Evolutionary conservation across 2,797 vertebrate species (phyloP).

Genomic region (Sebastes cheni): DNA sequence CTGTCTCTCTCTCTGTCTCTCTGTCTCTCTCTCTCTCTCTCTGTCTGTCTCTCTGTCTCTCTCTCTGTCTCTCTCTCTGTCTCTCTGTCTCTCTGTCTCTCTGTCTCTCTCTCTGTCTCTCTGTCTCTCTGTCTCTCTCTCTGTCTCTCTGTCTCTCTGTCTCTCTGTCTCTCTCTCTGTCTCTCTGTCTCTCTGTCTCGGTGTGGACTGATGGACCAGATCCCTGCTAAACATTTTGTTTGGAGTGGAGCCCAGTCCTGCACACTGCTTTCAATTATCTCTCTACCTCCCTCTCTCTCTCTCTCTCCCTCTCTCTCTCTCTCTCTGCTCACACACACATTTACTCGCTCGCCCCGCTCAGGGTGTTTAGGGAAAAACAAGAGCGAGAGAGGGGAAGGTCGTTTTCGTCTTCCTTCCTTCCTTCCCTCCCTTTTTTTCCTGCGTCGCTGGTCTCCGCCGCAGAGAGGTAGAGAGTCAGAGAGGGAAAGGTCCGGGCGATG

Average conservation of each 20-base stretch:
- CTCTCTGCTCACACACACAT: constrained; percentile 4
- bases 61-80: not conserved
- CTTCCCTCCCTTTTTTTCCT: constrained; percentile 45
- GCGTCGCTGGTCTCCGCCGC: constrained; percentile 23
- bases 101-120: not conserved
- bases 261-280: constrained; percentile 81
- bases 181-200: not conserved
- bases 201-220: constrained; percentile 71
- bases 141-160: not conserved
- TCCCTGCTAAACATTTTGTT: constrained; percentile 81
- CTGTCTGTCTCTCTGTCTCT: not conserved
- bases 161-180: not conserved
- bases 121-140: not conserved
- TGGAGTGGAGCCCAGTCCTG: constrained; percentile 76
- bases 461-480: not conserved
- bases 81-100: not conserved
- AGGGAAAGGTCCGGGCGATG: constrained; percentile 37
- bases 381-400: constrained; percentile 16
- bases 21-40: too few species aligned
- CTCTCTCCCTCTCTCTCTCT: not conserved
- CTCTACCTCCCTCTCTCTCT: constrained; percentile 21
- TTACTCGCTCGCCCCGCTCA: constrained; percentile 7
- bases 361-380: constrained; percentile 57
- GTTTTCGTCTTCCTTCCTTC: constrained; percentile 34
- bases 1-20: too few species aligned